Base-by-base conservation (phyloP, 1,140 invertebrate genomes). In the Lucilia sericata region DNA sequence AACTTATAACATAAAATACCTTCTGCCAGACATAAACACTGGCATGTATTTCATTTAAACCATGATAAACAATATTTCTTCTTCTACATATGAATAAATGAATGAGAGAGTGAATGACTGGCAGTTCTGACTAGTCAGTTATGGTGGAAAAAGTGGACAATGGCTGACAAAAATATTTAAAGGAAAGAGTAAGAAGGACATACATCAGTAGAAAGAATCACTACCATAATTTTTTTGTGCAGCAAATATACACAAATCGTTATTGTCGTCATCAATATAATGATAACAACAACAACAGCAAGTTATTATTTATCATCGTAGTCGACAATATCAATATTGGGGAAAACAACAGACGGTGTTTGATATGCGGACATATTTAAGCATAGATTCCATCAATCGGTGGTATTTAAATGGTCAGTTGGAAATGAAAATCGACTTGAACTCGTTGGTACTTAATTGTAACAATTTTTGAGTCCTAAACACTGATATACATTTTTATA, bases 231-330 rank as follows among this genome's bases (percentile, higher is more conserved):
- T 30, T 80, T 80, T 42, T n/a, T 80, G 76, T 13, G 12, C 76
- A 80, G 76, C 76, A 80, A 80, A 80, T 80, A 80, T 49, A 49
- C 76, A 80, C 76, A 80, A 80, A 80, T 49, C 76, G 25, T 80
- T 42, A 21, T 80, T 80, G 76, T 51, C 47, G 42, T 80, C 76
- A 19, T 21, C 76, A 25, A 13, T 17, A 19, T 36, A 3, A 30
- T 30, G 3, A 30, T 3, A 30, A 30, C 25, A 30, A 30, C 25
- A 3, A 30, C 25, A 30, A 30, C 25, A 30, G 25, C 25, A 30
- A 30, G 1, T 30, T 30, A 30, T 30, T 2, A 30, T 30, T 30
- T 2, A 30, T 30, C 17, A 42, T 42, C 42, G 42, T 42, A 1
- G 42, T 42, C 25, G 25, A 30, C 75, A 47, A 10, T n/a, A 13